Conservation (phyloP, 2,888 invertebrate genomes). For the Orthosia gothica region DNA sequence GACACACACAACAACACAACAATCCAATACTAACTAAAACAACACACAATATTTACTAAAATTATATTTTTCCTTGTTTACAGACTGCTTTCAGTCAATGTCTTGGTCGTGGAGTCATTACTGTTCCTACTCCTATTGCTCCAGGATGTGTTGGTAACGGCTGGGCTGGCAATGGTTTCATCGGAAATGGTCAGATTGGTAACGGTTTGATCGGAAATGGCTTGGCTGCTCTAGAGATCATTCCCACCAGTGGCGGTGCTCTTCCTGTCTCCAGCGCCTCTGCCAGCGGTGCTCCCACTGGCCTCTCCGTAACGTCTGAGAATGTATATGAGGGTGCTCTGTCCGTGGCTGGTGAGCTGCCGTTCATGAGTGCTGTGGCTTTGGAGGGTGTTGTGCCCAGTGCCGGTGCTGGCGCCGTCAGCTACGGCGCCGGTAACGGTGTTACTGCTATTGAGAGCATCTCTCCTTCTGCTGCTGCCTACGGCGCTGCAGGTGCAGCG, state of each 20-base stretch:
- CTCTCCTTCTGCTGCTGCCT: slow-evolving; percentile 21
- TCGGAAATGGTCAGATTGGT: neutral
- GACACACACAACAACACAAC: too few species aligned
- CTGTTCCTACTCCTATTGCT: neutral
- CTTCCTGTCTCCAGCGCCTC: slow-evolving; percentile 24
- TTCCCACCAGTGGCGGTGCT: slow-evolving; percentile 27
- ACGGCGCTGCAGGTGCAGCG: neutral
- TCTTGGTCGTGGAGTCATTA: slow-evolving; percentile 1
- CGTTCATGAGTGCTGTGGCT: slow-evolving; percentile 76
- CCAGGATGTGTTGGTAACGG: neutral
- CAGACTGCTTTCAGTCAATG: slow-evolving; percentile 8
- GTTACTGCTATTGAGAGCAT: slow-evolving; percentile 52
- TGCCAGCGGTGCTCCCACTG: slow-evolving; percentile 3
- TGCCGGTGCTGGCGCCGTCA: slow-evolving; percentile 72
- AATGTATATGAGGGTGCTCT: slow-evolving; percentile 67
- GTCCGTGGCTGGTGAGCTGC: slow-evolving; percentile 75
- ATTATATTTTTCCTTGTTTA: neutral
- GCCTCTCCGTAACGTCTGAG: slow-evolving; percentile 24
- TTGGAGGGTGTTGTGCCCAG: slow-evolving; percentile 75
- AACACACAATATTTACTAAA: too few species aligned
- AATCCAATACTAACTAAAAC: too few species aligned
- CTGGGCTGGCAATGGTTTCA: neutral
- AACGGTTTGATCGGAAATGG: slow-evolving; percentile 14
- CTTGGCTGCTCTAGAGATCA: neutral
- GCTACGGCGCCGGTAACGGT: slow-evolving; percentile 76